Evolutionary conservation across 2,888 invertebrate species (phyloP).

Genomic region (Leucoptera coffeella): DNA sequence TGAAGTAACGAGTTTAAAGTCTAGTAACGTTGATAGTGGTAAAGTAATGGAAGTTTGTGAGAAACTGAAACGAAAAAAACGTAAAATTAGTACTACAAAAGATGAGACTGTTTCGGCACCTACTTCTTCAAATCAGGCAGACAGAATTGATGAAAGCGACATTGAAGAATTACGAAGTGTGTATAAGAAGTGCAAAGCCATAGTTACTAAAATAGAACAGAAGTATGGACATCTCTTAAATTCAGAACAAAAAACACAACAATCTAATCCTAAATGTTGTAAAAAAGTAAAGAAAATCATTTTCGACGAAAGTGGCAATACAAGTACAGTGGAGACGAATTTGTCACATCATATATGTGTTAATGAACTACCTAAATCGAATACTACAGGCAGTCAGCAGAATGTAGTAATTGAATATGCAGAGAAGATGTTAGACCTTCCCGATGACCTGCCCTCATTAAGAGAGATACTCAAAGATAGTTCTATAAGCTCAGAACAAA

Average conservation of each 20-base stretch:
- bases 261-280: background rate
- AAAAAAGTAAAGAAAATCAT: background rate
- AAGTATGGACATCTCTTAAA: background rate
- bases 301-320: too few species aligned
- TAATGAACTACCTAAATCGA: background rate
- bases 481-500: background rate
- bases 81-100: conserved; percentile 15
- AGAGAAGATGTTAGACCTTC: background rate
- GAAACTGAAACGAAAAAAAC: conserved; percentile 31
- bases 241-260: background rate
- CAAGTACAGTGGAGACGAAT: too few species aligned
- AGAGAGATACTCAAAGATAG: background rate
- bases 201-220: background rate
- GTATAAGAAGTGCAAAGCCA: background rate
- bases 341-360: background rate
- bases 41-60: too few species aligned
- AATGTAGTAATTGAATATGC: background rate
- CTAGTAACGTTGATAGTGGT: too few species aligned
- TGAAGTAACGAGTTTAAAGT: too few species aligned
- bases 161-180: background rate
- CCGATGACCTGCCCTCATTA: background rate
- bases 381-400: background rate
- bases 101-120: conserved; percentile 5
- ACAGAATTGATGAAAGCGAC: background rate
- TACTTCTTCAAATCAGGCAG: background rate